Percentiles rank a stretch among this genome's conserved stretches.
Conservation (phyloP, 2,113 vertebrate genomes). For the Hippotragus niger region DNA sequence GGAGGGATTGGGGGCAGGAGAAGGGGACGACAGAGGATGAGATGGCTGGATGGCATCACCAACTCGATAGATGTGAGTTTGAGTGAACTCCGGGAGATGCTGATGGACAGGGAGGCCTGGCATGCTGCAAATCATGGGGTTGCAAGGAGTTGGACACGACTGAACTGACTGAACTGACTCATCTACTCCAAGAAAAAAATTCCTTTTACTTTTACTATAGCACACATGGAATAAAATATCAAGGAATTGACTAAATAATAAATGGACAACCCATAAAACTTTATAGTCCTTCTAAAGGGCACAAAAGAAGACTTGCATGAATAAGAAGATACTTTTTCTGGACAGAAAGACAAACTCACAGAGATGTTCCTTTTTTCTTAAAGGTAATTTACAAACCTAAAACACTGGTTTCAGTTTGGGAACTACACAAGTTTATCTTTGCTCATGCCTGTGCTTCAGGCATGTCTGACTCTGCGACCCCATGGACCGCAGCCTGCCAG, state of each 20-base stretch:
- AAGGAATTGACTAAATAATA: background rate
- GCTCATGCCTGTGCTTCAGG: background rate
- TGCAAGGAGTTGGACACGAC: too few relatives aligned
- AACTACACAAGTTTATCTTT: background rate
- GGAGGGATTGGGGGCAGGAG: too few relatives aligned
- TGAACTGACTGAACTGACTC: too few relatives aligned
- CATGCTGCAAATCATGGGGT: too few relatives aligned
- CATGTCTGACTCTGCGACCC: background rate
- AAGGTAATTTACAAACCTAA: background rate
- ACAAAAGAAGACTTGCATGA: background rate
- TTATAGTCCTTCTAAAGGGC: background rate
- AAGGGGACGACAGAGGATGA: too few relatives aligned
- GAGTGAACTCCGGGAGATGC: too few relatives aligned
- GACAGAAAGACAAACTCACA: background rate
- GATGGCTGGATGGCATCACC: too few relatives aligned
- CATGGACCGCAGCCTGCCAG: accelerated
- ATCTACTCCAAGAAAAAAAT: background rate
- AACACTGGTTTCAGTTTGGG: background rate
- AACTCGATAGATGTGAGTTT: too few relatives aligned
- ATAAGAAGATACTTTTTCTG: background rate
- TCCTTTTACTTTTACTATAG: background rate
- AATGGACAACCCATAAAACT: background rate
- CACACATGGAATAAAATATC: background rate
- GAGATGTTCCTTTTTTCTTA: background rate
- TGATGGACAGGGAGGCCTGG: too few relatives aligned